Evolutionary conservation across 2,113 vertebrate species (phyloP).

Genomic region (Passer domesticus): DNA sequence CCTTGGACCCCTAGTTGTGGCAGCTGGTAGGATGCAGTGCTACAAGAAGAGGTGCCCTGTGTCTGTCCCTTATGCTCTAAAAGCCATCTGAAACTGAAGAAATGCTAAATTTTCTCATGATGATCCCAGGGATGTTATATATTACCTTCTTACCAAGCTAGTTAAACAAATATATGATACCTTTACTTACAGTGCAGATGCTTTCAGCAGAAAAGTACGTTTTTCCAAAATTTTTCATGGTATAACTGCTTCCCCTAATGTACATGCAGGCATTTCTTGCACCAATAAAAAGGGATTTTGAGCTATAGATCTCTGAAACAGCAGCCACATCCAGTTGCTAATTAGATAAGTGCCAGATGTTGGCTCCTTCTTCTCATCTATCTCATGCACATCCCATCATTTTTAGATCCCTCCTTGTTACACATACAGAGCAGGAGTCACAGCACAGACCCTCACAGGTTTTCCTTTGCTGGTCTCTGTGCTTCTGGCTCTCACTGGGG

Average conservation of each 20-base stretch:
- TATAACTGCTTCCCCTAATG: conserved; percentile 28
- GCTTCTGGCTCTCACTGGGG: neutral
- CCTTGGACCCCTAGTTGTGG: neutral
- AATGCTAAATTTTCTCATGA: neutral
- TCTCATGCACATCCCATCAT: neutral
- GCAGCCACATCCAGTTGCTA: conserved; percentile 28
- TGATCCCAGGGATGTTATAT: neutral
- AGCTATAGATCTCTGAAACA: conserved; percentile 31
- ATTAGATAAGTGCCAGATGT: conserved; percentile 44
- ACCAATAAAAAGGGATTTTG: conserved; percentile 19
- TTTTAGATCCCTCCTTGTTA: neutral
- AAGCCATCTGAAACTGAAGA: neutral
- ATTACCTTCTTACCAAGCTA: neutral
- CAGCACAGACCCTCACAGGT: neutral
- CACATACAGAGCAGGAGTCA: neutral
- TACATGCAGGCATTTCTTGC: neutral
- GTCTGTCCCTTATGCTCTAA: neutral
- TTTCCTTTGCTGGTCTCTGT: neutral
- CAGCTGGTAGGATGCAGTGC: neutral
- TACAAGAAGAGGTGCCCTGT: neutral
- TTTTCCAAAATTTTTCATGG: conserved; percentile 17
- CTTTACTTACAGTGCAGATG: conserved; percentile 17
- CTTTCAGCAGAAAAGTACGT: conserved; percentile 31
- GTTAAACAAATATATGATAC: conserved; percentile 53
- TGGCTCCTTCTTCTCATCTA: neutral